Conservation (phyloP, 2,113 vertebrate genomes). For the Pollimyrus isidori region DNA sequence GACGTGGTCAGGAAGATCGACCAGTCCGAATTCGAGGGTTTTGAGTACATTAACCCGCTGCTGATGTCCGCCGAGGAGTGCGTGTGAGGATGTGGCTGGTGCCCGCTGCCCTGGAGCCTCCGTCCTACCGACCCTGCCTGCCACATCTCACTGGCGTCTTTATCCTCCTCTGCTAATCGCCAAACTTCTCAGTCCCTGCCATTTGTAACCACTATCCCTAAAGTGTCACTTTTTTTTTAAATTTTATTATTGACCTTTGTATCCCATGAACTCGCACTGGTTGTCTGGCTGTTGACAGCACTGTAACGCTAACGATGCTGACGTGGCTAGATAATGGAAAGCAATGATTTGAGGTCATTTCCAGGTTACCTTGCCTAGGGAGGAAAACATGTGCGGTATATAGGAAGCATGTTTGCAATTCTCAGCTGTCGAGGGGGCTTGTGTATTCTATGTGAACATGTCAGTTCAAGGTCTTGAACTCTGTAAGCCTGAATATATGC, state of each 20-base stretch:
- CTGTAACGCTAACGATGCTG: conserved; percentile 22
- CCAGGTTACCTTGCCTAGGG: conserved; percentile 39
- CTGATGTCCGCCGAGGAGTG: conserved; percentile 98
- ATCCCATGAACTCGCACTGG: conserved; percentile 57
- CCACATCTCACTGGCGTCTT: conserved; percentile 20
- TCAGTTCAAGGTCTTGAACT: conserved; percentile 28
- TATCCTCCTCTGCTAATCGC: conserved; percentile 48
- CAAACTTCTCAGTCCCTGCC: conserved; percentile 62
- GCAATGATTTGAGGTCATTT: conserved; percentile 37
- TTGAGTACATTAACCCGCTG: conserved; percentile 98
- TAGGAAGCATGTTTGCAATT: conserved; percentile 29
- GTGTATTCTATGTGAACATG: conserved; percentile 53
- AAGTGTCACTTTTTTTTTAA: conserved; percentile 38
- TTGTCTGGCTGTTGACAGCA: conserved; percentile 32
- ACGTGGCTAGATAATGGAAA: conserved; percentile 29
- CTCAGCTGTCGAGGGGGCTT: conserved; percentile 21
- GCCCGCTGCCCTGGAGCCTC: conserved; percentile 8
- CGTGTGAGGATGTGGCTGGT: conserved; percentile 66
- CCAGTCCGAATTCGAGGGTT: conserved; percentile 98
- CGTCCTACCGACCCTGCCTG: conserved; percentile 10
- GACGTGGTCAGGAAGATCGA: conserved; percentile 97
- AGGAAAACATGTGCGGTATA: conserved; percentile 18
- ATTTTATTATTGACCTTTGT: conserved; percentile 50
- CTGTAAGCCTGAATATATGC: conserved; percentile 32
- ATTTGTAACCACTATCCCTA: conserved; percentile 66